A percentile compares a stretch with the other conserved stretches of the same genome.
Evolutionary conservation across 2,888 invertebrate genomes (phyloP).

Genomic region (Nebria brevicollis): DNA sequence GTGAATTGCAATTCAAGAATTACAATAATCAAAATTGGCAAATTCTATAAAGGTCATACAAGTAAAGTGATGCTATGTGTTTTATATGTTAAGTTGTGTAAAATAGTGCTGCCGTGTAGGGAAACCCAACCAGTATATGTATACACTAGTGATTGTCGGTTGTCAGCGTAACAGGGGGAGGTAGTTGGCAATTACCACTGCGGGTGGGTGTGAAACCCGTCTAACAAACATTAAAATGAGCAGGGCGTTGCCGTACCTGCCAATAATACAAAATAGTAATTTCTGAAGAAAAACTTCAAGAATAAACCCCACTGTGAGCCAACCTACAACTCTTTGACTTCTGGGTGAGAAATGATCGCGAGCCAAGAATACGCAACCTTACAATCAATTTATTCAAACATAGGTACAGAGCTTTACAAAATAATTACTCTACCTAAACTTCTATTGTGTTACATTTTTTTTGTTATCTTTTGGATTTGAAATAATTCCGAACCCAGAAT

Average conservation of each 20-base stretch:
- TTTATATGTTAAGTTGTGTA: neutral
- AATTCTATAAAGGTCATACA: too few relatives aligned
- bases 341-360: neutral
- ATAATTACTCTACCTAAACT: too few relatives aligned
- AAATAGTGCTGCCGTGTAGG: neutral
- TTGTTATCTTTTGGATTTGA: too few relatives aligned
- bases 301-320: neutral
- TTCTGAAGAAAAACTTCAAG: neutral
- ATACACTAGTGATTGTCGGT: slow-evolving; percentile 14
- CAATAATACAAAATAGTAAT: neutral
- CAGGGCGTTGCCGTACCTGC: neutral
- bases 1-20: too few relatives aligned
- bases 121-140: slow-evolving; percentile 10
- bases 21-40: too few relatives aligned
- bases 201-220: slow-evolving; percentile 40
- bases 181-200: slow-evolving; percentile 35
- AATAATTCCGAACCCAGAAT: too few relatives aligned
- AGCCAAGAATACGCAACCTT: too few relatives aligned
- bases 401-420: too few relatives aligned
- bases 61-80: neutral
- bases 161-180: slow-evolving; percentile 28
- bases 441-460: too few relatives aligned
- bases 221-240: neutral
- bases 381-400: too few relatives aligned
- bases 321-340: neutral